A percentile compares a stretch with the other conserved stretches of the same genome.
These are phyloP conservation scores for Aspidapion aeneum DNA, from an alignment of 2,888 invertebrate species.

Conservation along the genomic window DNA sequence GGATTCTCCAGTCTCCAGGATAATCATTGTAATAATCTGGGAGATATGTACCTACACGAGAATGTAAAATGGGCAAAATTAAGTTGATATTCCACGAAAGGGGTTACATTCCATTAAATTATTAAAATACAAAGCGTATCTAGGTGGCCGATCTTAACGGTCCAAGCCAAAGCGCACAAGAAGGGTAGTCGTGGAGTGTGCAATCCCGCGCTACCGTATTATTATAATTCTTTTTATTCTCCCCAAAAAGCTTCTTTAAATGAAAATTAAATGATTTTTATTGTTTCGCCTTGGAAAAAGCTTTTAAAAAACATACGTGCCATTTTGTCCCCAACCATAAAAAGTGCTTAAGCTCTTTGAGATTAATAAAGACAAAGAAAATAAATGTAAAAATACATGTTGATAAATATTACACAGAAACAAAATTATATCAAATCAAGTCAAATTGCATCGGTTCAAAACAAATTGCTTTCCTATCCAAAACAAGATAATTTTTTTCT, in stretches of 20 bases:
- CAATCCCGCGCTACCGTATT: constrained; percentile 10
- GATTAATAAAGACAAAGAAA: no score
- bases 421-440: no score
- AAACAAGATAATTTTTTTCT: no score
- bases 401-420: no score
- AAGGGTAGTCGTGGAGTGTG: constrained; percentile 12
- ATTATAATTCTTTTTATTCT: constrained; percentile 24
- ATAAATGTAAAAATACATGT: no score
- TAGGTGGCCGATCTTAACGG: constrained; percentile 23
- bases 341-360: no score
- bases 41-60: constrained; percentile 24
- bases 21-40: no score
- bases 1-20: no score
- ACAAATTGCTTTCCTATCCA: no score
- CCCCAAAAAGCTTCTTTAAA: constrained; percentile 19
- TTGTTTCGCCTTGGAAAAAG: constrained; percentile 5
- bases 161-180: constrained; percentile 18
- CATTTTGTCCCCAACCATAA: neutral
- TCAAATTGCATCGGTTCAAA: no score
- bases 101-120: constrained; percentile 34
- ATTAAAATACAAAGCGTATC: constrained; percentile 31
- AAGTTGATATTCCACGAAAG: constrained; percentile 31
- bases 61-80: constrained; percentile 17
- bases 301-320: constrained; percentile 14
- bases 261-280: constrained; percentile 21